Conservation (phyloP, 2,797 vertebrate species). For the Malurus splendens region DNA sequence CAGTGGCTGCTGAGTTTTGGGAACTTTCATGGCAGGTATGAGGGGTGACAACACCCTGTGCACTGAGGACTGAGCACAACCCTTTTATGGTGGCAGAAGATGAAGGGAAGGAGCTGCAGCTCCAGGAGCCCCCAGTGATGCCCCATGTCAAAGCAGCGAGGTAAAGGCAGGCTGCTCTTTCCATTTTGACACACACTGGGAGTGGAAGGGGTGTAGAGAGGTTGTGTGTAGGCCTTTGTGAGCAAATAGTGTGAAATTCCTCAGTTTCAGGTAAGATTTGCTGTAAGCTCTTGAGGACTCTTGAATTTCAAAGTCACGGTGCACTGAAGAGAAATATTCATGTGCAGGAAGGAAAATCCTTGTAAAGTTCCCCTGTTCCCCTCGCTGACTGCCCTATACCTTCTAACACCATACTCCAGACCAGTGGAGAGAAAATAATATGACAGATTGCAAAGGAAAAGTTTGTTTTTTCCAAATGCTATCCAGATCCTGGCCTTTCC, state of each 20-base stretch:
- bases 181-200: not conserved
- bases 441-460: not conserved
- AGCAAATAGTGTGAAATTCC: slow-evolving; percentile 22
- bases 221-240: slow-evolving; percentile 6
- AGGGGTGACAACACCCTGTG: not conserved
- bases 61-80: not conserved
- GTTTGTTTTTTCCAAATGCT: not conserved
- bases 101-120: not conserved
- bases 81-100: not conserved
- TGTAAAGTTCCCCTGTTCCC: not conserved
- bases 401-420: not conserved
- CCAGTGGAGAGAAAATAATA: not conserved
- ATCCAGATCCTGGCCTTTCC: not conserved
- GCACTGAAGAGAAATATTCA: slow-evolving; percentile 11
- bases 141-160: not conserved
- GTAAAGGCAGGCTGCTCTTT: not conserved
- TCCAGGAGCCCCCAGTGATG: not conserved
- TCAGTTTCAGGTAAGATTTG: slow-evolving; percentile 33
- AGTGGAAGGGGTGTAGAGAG: not conserved
- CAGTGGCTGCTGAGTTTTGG: not conserved
- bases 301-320: slow-evolving; percentile 19
- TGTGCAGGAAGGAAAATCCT: not conserved
- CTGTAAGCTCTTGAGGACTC: not conserved
- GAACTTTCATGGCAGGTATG: not conserved
- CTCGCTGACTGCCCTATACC: not conserved